Base-by-base conservation (phyloP, 2,113 vertebrate species). In the Ornithorhynchus anatinus region DNA sequence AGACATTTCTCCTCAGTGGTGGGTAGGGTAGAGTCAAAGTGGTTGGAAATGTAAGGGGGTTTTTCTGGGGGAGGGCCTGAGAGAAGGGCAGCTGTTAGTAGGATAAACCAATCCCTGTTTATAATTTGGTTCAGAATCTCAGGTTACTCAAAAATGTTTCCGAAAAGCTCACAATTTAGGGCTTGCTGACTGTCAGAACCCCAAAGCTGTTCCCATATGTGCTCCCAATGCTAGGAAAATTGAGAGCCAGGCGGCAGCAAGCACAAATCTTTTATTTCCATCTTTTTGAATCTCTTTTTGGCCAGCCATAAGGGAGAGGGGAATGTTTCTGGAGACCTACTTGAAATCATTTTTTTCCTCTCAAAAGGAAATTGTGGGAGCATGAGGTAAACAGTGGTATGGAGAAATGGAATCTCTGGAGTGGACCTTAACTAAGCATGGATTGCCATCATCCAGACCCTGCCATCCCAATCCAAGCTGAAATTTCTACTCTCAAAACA, bases 361-460 rank as follows among this genome's bases (percentile, higher is more conserved):
- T 62, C 59, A 38, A 4, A 51, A 59, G 73, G 80, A 87, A 88
- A 84, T 64, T 69, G 69, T 83, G 77, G 84, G 43, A 0, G 0
- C 35, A 12, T 68, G 74, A 81, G 43, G 69, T 79, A 56, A 80
- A 53, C 45, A 12, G 6, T 31, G 32, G 44, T 39, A 37, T 2
- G 10, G 81, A 23, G 48, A 69, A 61, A 0, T 1, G 44, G 68
- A 74, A 74, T 59, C 69, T 60, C 20, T 0, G 2, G 59, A 17
- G 25, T 45, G 38, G 59, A 51, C 25, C 12, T 7, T 8, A n/a
- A n/a, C n/a, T n/a, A n/a, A n/a, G n/a, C n/a, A n/a, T n/a, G n/a
- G n/a, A n/a, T n/a, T n/a, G n/a, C n/a, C n/a, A n/a, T n/a, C n/a
- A n/a, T n/a, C n/a, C n/a, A n/a, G n/a, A n/a, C n/a, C n/a, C n/a